Percentiles rank a stretch among this genome's conserved stretches.
Evolutionary conservation across 2,113 vertebrate species (phyloP).

Genomic region (human): DNA sequence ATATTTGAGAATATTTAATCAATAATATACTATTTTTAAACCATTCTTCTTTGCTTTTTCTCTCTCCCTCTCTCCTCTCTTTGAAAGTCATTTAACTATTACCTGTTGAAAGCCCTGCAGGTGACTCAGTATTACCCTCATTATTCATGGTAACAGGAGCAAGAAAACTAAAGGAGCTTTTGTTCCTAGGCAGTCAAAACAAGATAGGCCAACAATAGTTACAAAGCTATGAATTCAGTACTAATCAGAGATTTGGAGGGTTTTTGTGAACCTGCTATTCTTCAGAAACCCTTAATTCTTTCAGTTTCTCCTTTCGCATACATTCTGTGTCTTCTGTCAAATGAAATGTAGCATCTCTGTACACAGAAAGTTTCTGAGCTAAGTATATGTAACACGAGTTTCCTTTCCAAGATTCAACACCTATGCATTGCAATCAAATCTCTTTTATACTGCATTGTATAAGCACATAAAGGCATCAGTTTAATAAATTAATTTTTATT

Average conservation of each 20-base stretch:
- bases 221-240: background rate
- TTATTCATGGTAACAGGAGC: conserved; percentile 55
- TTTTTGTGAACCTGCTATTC: conserved; percentile 35
- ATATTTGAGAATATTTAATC: conserved; percentile 20
- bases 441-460: background rate
- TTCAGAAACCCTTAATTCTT: conserved; percentile 30
- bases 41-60: background rate
- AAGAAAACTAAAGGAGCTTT: conserved; percentile 42
- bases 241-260: conserved; percentile 63
- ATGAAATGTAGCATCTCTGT: background rate
- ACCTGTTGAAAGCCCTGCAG: background rate
- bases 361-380: conserved; percentile 2
- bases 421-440: background rate
- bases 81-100: conserved; percentile 1
- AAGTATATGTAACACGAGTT: background rate
- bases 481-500: conserved; percentile 57
- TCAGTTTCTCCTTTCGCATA: background rate
- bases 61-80: background rate
- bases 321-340: conserved; percentile 21
- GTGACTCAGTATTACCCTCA: background rate
- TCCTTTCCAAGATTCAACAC: background rate
- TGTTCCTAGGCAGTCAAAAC: conserved; percentile 66
- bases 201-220: conserved; percentile 59
- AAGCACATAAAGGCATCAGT: background rate
- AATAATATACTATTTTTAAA: conserved; percentile 14